Evolutionary conservation across 2,797 vertebrate species (phyloP).

Genomic region (Falco naumanni): DNA sequence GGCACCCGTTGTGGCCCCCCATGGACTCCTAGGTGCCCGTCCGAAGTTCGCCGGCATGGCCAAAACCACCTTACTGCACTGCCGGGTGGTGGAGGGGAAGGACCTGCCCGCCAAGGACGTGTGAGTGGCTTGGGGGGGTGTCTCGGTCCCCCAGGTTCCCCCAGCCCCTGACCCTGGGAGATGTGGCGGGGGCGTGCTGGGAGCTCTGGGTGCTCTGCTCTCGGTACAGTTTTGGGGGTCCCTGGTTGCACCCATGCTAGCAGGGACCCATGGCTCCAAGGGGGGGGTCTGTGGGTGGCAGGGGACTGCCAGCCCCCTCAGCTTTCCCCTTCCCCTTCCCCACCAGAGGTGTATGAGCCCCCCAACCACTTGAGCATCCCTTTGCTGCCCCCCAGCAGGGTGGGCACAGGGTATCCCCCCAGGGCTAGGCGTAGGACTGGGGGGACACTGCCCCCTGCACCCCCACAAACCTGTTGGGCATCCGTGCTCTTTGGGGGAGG

Average conservation of each 20-base stretch:
- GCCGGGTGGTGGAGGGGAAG: slow-evolving; percentile 29
- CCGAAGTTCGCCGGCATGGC: not conserved
- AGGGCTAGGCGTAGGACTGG: not conserved
- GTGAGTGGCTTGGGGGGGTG: not conserved
- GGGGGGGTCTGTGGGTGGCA: too few species aligned
- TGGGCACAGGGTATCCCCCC: not conserved
- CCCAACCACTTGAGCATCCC: not conserved
- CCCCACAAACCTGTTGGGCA: not conserved
- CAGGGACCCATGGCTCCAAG: not conserved
- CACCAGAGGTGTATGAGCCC: fast-evolving
- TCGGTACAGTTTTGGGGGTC: not conserved
- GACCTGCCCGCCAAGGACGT: slow-evolving; percentile 38
- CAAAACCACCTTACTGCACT: not conserved
- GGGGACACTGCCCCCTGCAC: not conserved
- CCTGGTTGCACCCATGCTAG: not conserved
- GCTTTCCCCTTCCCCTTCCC: too few species aligned
- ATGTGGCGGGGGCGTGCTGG: too few species aligned
- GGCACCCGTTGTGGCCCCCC: not conserved
- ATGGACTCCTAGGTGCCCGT: not conserved
- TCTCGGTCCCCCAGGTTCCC: not conserved
- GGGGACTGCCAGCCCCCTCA: not conserved
- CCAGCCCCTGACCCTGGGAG: not conserved
- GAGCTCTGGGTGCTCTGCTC: not conserved
- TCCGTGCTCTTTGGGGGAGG: fast-evolving
- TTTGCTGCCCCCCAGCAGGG: not conserved